Evolutionary conservation across 2,113 vertebrate species (phyloP), one percentile per base, ranked within the genome.

Genomic region (Strigops habroptila): DNA sequence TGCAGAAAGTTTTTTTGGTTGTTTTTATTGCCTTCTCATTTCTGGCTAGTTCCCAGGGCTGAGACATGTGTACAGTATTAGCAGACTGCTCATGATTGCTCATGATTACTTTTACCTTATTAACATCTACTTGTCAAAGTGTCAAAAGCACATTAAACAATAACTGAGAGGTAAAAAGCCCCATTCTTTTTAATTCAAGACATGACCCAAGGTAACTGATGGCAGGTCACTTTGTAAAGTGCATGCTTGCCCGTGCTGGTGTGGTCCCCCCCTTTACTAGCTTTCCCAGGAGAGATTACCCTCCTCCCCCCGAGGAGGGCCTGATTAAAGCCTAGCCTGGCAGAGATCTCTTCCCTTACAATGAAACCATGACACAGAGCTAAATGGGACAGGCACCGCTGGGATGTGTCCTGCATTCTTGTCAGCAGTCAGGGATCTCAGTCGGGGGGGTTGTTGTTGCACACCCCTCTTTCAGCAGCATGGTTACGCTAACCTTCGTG

Each of bases 291-390:
- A 60, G 86, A 86, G 92, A 93, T 95, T 67, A 73, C 71, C 62
- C 76, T 76, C 15, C 88, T 88, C 60, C 52, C 81, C n/a, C 64
- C 8, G 7, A 52, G 73, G 37, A 63, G 53, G 28, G 44, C 15
- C 89, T 88, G 88, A 93, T 96, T 91, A 88, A 83, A 88, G 28
- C 48, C 63, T 48, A 27, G 68, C 73, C 14, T 88, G 78, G 67
- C 73, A 96, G 82, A 51, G 76, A 88, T 96, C 89, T 2, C 59
- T 77, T 14, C 70, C 48, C 51, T 94, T 39, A 79, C 2, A 1
- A 75, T 2, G 1, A 89, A 82, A 6, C 51, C n/a, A 3, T 78
- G 77, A 27, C 78, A 28, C 2, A 43, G 88, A 91, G 76, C 78
- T 95, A 83, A 64, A 30, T 39, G 55, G 76, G 43, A 49, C 60